Evolutionary conservation across 2,113 vertebrate genomes (phyloP), one percentile per base, ranked within the genome.

Genomic region (Myiozetetes cayanensis): DNA sequence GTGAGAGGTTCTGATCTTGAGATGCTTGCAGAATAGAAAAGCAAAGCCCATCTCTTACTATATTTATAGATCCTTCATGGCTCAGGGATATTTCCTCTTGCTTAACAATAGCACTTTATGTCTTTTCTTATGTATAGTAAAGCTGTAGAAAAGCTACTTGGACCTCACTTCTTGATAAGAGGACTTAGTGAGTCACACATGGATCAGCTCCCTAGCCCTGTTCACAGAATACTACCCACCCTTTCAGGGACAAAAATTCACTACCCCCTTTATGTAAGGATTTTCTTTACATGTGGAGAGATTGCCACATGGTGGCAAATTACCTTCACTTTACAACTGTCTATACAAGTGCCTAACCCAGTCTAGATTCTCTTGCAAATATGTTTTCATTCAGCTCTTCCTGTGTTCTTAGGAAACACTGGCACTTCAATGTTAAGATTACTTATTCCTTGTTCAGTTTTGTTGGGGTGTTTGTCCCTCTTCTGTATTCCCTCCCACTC

Each of bases 251-350:
- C 61, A 49, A 85, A 83, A 93, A 46, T 53, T 56, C 59, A n/a
- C 35, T 30, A 62, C 3, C 19, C 13, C 0, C 33, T 85, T 84
- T 41, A 35, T 11, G 11, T 49, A 76, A 16, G 5, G 47, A 11
- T 76, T 89, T 91, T 76, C 66, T 89, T 85, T 65, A 52, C n/a
- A 71, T 4, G 46, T 72, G 61, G 52, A 80, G 67, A 88, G 75
- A 71, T 91, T 96, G 89, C 85, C 89, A 94, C 92, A 92, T 70
- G 92, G 90, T 96, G 91, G 89, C 87, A 95, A 91, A 88, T 96
- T 86, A 61, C 63, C 33, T 84, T 50, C 59, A 46, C 70, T 90
- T 94, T 79, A 41, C 19, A 55, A 16, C 1, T 46, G 6, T 12
- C 10, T 37, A 28, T 66, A 25, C 28, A 72, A 78, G 23, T 52